These are phyloP conservation scores for Percina caprodes DNA, from an alignment of 2,113 vertebrate genomes.

Conservation along the genomic window DNA sequence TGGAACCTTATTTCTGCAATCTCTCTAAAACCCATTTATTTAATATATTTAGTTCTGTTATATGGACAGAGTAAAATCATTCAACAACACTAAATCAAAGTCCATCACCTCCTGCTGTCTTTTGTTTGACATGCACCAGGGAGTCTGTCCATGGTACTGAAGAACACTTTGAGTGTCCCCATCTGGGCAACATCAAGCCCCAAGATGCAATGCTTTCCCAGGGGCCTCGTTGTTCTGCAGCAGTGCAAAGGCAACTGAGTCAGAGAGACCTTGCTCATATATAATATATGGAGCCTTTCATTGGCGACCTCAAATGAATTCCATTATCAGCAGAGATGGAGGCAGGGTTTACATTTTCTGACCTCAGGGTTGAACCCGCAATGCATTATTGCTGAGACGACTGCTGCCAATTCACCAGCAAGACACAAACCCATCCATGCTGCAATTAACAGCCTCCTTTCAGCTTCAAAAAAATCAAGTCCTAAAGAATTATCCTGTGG, in stretches of 20 bases:
- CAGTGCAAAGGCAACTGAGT: slow-evolving; percentile 3
- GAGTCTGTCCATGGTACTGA: slow-evolving; percentile 30
- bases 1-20: no score
- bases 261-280: slow-evolving; percentile 40
- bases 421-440: slow-evolving; percentile 26
- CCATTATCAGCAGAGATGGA: slow-evolving; percentile 55
- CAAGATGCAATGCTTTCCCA: slow-evolving; percentile 51
- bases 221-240: slow-evolving; percentile 45
- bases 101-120: background rate
- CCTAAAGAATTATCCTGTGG: background rate
- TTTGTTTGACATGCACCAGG: slow-evolving; percentile 7
- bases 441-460: slow-evolving; percentile 27
- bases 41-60: background rate
- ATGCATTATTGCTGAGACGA: slow-evolving; percentile 27
- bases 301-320: slow-evolving; percentile 63
- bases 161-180: slow-evolving; percentile 44
- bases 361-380: slow-evolving; percentile 42
- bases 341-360: slow-evolving; percentile 42
- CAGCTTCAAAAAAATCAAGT: background rate
- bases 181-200: slow-evolving; percentile 49
- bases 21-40: background rate
- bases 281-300: slow-evolving; percentile 51
- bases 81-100: slow-evolving; percentile 32
- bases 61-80: background rate
- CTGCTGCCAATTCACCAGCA: slow-evolving; percentile 30